Conservation (phyloP, 2,797 vertebrate species). For the Gastrophryne carolinensis region DNA sequence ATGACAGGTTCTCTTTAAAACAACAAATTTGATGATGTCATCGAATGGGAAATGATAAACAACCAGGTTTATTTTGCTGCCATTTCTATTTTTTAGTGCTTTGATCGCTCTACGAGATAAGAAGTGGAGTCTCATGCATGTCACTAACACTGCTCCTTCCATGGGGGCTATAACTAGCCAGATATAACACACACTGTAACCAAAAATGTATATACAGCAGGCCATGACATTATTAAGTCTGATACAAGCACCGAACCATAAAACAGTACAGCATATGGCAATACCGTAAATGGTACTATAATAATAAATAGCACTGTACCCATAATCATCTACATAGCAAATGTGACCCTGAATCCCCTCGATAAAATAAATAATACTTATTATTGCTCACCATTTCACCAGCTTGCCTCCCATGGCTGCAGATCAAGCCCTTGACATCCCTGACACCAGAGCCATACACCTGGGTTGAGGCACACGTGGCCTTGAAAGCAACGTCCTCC, state of each 20-base stretch:
- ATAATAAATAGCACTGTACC: not conserved
- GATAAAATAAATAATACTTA: conserved; percentile 32
- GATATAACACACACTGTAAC: too few relatives aligned
- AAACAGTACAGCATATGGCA: not conserved
- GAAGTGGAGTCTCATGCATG: too few relatives aligned
- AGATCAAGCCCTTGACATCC: conserved; percentile 63
- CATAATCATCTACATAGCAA: not conserved
- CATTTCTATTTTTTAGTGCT: too few relatives aligned
- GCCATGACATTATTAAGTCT: too few relatives aligned
- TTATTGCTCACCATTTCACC: conserved; percentile 82
- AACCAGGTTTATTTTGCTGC: too few relatives aligned
- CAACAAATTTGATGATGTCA: too few relatives aligned
- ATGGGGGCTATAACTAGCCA: too few relatives aligned
- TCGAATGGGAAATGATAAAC: too few relatives aligned
- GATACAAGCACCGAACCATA: not conserved
- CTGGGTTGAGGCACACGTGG: conserved; percentile 49
- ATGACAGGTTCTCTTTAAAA: too few relatives aligned
- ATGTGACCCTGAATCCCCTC: not conserved
- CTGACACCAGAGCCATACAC: conserved; percentile 46
- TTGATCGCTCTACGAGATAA: too few relatives aligned
- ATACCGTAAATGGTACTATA: not conserved
- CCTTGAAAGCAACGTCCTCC: conserved; percentile 14
- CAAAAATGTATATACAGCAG: too few relatives aligned
- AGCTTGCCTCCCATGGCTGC: conserved; percentile 83
- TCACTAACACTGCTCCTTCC: too few relatives aligned